phyloP scores from a whole-genome alignment of 2,888 invertebrate species.

The Zonitis immaculata region DNA sequence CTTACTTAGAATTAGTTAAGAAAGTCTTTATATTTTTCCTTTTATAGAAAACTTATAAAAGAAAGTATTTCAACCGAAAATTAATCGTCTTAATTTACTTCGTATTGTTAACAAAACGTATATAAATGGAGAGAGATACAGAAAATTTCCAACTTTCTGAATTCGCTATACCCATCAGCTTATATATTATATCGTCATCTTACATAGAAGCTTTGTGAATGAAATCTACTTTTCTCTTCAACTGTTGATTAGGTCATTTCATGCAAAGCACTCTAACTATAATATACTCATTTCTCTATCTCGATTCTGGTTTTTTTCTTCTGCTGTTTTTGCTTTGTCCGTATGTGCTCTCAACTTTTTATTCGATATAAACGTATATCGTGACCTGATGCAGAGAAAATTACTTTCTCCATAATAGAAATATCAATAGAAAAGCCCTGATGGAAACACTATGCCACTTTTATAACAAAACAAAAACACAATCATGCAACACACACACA shows the following conservation, averaged over 20 bases:
- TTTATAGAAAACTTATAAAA: not conserved
- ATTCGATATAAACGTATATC: conserved; percentile 8
- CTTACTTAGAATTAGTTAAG: too few species aligned
- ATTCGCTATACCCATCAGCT: not conserved
- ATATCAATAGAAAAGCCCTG: not conserved
- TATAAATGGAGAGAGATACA: not conserved
- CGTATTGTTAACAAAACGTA: not conserved
- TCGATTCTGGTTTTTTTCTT: too few species aligned
- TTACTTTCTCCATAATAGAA: conserved; percentile 5
- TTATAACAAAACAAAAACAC: not conserved
- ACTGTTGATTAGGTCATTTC: conserved; percentile 25
- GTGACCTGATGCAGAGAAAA: conserved; percentile 10
- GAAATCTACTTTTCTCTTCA: not conserved
- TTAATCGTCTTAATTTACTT: not conserved
- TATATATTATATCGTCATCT: not conserved
- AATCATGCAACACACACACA: too few species aligned
- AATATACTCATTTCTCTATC: too few species aligned
- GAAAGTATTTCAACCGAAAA: not conserved
- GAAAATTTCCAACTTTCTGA: not conserved
- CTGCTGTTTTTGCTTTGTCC: conserved; percentile 18
- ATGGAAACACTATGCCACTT: too few species aligned
- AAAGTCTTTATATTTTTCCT: too few species aligned
- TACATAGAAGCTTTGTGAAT: not conserved
- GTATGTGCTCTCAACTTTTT: conserved; percentile 10
- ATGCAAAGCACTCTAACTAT: conserved; percentile 22